Conservation (phyloP, 2,113 vertebrate genomes). For the Mesoclemmys tuberculata region DNA sequence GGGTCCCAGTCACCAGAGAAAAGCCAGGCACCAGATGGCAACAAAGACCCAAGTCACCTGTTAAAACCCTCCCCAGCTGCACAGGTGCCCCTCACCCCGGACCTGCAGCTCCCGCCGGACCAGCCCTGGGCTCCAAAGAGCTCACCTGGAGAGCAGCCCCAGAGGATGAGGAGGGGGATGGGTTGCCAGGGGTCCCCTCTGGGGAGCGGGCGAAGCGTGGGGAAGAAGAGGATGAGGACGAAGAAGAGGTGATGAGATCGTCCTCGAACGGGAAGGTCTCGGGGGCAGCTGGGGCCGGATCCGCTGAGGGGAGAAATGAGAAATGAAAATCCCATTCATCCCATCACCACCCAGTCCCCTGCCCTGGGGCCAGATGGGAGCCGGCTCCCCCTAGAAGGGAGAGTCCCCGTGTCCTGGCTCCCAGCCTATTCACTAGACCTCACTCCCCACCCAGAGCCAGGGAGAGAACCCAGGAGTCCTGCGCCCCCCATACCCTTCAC, state of each 20-base stretch:
- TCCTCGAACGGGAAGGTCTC: constrained; percentile 83
- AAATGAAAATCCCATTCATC: neutral
- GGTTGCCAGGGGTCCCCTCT: constrained; percentile 70
- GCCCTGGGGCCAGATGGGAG: neutral
- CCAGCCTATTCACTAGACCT: no score
- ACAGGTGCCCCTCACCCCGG: neutral
- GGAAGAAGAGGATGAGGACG: constrained; percentile 76
- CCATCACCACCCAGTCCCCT: neutral
- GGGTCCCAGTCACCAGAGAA: neutral
- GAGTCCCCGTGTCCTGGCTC: neutral
- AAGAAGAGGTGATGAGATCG: constrained; percentile 80
- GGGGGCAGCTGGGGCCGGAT: constrained; percentile 66
- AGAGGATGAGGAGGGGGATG: constrained; percentile 70
- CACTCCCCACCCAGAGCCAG: neutral
- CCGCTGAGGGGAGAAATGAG: neutral
- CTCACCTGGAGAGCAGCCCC: constrained; percentile 74
- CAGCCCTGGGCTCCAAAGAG: neutral
- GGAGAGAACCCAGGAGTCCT: no score
- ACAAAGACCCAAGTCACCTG: neutral
- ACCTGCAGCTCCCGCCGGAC: no score
- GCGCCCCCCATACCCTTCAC: neutral
- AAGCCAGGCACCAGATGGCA: neutral
- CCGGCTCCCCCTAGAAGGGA: no score
- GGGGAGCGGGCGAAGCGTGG: constrained; percentile 75
- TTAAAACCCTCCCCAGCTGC: neutral